Base-by-base conservation (phyloP, 2,113 vertebrate genomes). In the Calyptommatus sinebrachiatus region DNA sequence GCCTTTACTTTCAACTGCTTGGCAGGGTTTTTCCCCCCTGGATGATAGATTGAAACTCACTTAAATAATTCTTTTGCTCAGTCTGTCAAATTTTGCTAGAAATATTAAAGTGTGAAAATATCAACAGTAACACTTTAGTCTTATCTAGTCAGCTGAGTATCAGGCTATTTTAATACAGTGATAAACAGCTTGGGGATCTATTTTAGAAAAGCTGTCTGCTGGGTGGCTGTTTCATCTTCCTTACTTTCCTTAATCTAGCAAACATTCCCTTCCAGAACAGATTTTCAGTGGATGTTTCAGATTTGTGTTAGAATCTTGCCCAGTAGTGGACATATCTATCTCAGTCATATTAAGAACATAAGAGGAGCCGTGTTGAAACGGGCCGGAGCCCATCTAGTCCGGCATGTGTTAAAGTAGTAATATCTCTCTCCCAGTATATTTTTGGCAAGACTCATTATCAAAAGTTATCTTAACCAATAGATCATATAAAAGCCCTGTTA, bases 171-270 rank as follows among this genome's bases (percentile, higher is more conserved):
- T 48, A 81, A 89, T 77, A 50, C 68, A 83, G 81, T 71, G 86
- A 92, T 89, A 86, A 92, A 87, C 88, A 83, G 84, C 85, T 90
- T 87, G 9, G 86, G 35, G 26, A 87, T 46, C 31, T 0, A 73
- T 87, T 86, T 85, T 84, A 88, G 87, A 72, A 87, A 81, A 82
- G 81, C 85, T 85, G 71, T 83, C 84, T 85, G 74, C 87, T 90
- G 87, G 84, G 87, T 91, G 89, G 83, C 90, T 89, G 83, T 88
- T 89, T 83, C 83, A 85, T 82, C 86, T 87, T 90, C 88, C 86
- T 82, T 89, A 88, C 76, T 87, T 87, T 45, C 35, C 89, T 87
- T 82, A 90, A 86, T 84, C 83, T 82, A 86, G 71, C 84, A 86
- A 82, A 66, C 78, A 88, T 82, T 28, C 6, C 31, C 61, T 22